Evolutionary conservation across 2,888 invertebrate species (phyloP).

Genomic region (Drosophila cognata): DNA sequence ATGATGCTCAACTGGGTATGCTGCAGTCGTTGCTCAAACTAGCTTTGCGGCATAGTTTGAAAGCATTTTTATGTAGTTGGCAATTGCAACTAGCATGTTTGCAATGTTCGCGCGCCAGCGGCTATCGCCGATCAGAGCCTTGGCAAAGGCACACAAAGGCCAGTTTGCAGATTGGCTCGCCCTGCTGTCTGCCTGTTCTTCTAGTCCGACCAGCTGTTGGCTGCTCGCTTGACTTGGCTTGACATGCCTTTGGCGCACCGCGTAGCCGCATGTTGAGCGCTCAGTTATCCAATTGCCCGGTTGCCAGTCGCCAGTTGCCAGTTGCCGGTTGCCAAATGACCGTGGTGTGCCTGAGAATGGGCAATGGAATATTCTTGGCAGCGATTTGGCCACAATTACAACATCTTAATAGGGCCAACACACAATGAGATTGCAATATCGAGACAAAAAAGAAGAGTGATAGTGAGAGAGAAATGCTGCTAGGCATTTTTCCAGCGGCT

Average conservation of each 20-base stretch:
- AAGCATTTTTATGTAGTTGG: conserved; percentile 15
- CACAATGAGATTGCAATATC: conserved; percentile 14
- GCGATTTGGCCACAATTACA: conserved; percentile 73
- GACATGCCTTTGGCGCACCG: conserved; percentile 73
- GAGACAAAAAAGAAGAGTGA: background rate
- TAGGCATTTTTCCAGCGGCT: conserved; percentile 18
- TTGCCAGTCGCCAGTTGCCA: conserved; percentile 7
- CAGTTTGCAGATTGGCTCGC: conserved; percentile 60
- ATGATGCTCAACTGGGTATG: conserved; percentile 12
- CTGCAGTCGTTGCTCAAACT: conserved; percentile 5
- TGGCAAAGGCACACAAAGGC: conserved; percentile 65
- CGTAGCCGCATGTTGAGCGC: conserved; percentile 63
- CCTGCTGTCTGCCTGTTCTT: conserved; percentile 2
- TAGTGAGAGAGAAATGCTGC: conserved; percentile 2
- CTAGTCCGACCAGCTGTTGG: conserved; percentile 12
- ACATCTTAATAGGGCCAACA: conserved; percentile 61
- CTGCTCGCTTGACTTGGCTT: conserved; percentile 58
- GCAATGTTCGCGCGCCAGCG: conserved; percentile 27
- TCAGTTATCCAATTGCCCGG: conserved; percentile 14
- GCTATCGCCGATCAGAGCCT: conserved; percentile 43
- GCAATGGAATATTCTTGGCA: conserved; percentile 65
- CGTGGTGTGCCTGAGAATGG: conserved; percentile 5
- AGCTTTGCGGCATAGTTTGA: background rate
- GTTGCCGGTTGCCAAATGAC: conserved; percentile 21
- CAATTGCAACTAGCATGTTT: conserved; percentile 39